Conservation (phyloP, 2,888 invertebrate genomes). For the Athrips mouffetella region DNA sequence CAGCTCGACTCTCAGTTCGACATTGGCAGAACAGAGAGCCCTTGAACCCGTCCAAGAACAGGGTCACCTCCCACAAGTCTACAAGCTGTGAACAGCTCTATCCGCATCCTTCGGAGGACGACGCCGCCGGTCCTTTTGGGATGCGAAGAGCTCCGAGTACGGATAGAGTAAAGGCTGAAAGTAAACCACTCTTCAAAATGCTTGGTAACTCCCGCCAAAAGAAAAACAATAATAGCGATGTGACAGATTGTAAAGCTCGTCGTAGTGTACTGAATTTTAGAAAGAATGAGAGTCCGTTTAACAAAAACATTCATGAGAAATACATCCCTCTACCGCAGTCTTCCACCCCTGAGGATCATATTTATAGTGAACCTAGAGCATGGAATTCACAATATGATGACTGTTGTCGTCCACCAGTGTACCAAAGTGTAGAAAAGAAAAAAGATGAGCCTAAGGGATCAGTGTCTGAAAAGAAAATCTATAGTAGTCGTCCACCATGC, state of each 20-base stretch:
- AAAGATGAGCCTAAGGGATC: conserved; percentile 50
- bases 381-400: conserved; percentile 60
- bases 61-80: conserved; percentile 62
- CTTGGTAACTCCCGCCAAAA: conserved; percentile 64
- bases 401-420: conserved; percentile 65
- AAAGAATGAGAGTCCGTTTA: conserved; percentile 50
- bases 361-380: conserved; percentile 67
- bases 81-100: conserved; percentile 74
- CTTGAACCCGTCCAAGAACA: conserved; percentile 57
- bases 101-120: conserved; percentile 57
- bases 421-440: conserved; percentile 69
- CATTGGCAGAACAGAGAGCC: conserved; percentile 74
- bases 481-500: conserved; percentile 65
- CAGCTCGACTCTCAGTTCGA: conserved; percentile 73
- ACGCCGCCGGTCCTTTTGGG: conserved; percentile 50
- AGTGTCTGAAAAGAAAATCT: conserved; percentile 55
- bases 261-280: conserved; percentile 68
- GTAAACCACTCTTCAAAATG: conserved; percentile 66
- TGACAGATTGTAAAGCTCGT: conserved; percentile 56
- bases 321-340: conserved; percentile 64
- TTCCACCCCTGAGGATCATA: conserved; percentile 57
- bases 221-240: conserved; percentile 56
- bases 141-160: conserved; percentile 72
- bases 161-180: conserved; percentile 65
- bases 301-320: conserved; percentile 68